Conservation (phyloP, 2,113 vertebrate genomes). For the Grammomys surdaster region DNA sequence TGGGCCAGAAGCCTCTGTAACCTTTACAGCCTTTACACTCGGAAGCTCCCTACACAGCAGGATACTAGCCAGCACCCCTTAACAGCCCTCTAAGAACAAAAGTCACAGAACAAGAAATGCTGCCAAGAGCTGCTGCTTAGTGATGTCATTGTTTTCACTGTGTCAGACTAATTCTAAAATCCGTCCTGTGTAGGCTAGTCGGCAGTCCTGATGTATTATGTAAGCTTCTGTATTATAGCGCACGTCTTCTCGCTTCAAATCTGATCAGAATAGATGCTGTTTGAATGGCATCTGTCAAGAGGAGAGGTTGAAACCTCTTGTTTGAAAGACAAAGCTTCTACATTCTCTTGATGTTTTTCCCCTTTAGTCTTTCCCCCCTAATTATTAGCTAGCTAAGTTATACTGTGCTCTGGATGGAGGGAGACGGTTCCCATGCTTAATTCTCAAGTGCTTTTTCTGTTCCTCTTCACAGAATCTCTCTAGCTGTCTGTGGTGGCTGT, state of each 20-base stretch:
- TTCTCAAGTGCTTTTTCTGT: slow-evolving; percentile 49
- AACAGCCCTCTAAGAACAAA: slow-evolving; percentile 64
- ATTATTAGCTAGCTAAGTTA: slow-evolving; percentile 70
- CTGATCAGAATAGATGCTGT: slow-evolving; percentile 75
- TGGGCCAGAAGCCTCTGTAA: neutral
- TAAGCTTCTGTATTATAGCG: slow-evolving; percentile 73
- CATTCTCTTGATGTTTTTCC: slow-evolving; percentile 72
- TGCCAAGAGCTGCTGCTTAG: slow-evolving; percentile 63
- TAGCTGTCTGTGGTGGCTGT: slow-evolving; percentile 96
- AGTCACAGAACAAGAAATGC: slow-evolving; percentile 61
- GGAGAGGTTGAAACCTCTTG: slow-evolving; percentile 75
- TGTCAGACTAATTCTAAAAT: slow-evolving; percentile 78
- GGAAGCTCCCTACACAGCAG: neutral
- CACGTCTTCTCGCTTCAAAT: slow-evolving; percentile 71
- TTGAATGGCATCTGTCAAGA: slow-evolving; percentile 81
- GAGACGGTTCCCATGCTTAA: slow-evolving; percentile 55
- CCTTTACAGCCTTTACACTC: neutral
- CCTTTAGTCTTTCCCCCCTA: slow-evolving; percentile 49
- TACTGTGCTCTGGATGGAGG: slow-evolving; percentile 62
- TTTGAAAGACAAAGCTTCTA: slow-evolving; percentile 75
- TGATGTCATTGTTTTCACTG: slow-evolving; percentile 75
- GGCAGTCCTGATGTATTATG: slow-evolving; percentile 70
- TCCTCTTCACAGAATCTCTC: slow-evolving; percentile 92
- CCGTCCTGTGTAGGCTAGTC: slow-evolving; percentile 53
- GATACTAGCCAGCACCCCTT: slow-evolving; percentile 34